These are phyloP conservation scores for Lasioglossum malachurum DNA, from an alignment of 2,888 invertebrate species.

Conservation along the genomic window DNA sequence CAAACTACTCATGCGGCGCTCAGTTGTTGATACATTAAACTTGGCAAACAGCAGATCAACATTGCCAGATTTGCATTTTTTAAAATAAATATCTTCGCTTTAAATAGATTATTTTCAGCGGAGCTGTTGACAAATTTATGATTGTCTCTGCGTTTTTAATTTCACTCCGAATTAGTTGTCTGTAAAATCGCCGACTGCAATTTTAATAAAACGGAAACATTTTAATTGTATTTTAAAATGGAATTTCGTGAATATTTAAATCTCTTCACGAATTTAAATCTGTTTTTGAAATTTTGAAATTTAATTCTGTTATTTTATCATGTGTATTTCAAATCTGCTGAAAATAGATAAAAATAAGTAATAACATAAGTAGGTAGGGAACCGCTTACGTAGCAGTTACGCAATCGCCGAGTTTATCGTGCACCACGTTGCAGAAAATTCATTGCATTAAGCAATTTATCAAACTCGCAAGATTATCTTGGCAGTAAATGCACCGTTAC, in stretches of 20 bases:
- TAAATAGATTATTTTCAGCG: too few species aligned
- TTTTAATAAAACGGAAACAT: too few species aligned
- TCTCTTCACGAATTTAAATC: not conserved
- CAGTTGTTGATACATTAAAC: not conserved
- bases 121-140: not conserved
- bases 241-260: not conserved
- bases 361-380: not conserved
- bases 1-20: not conserved
- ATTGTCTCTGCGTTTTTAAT: not conserved
- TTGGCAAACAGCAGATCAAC: not conserved
- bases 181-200: too few species aligned
- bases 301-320: too few species aligned
- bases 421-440: not conserved
- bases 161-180: too few species aligned
- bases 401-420: slow-evolving; percentile 15
- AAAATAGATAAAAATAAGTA: too few species aligned
- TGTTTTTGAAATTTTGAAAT: not conserved
- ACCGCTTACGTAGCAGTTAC: not conserved
- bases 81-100: not conserved
- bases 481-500: not conserved
- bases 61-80: not conserved
- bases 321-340: too few species aligned
- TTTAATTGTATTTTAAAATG: too few species aligned
- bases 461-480: not conserved
- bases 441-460: not conserved